Evolutionary conservation across 2,797 vertebrate species (phyloP).

Genomic region (Chaenodraco wilsoni): DNA sequence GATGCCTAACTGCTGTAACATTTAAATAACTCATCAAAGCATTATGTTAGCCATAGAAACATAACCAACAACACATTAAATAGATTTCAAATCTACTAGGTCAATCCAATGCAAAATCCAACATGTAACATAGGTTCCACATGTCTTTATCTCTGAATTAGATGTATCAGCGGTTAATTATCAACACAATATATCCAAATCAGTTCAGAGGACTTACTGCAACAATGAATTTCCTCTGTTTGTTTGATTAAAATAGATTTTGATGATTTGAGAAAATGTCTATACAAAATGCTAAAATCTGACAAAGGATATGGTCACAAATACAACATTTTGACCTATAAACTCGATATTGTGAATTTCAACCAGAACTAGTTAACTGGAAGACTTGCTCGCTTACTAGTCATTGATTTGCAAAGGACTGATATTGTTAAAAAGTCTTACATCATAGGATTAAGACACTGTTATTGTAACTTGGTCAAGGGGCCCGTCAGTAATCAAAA

Average conservation of each 20-base stretch:
- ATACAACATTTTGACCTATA: neutral
- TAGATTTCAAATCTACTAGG: neutral
- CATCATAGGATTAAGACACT: neutral
- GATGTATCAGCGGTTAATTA: neutral
- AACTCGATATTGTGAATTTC: neutral
- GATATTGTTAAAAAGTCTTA: neutral
- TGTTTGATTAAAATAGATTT: neutral
- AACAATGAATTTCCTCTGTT: neutral
- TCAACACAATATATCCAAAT: neutral
- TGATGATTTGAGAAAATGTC: neutral
- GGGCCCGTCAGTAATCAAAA: neutral
- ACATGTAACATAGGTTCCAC: neutral
- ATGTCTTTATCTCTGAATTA: neutral
- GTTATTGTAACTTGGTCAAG: neutral
- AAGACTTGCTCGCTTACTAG: neutral
- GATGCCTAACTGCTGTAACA: neutral
- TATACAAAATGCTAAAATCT: neutral
- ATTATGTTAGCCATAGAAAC: neutral
- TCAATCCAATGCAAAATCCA: neutral
- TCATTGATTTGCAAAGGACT: neutral
- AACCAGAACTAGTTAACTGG: neutral
- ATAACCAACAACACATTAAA: neutral
- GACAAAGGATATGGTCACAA: neutral
- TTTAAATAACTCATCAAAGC: conserved; percentile 22
- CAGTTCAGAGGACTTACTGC: neutral